These are phyloP conservation scores for Caenorhabditis imperialis DNA, from an alignment of 2,888 invertebrate genomes.

Conservation along the genomic window DNA sequence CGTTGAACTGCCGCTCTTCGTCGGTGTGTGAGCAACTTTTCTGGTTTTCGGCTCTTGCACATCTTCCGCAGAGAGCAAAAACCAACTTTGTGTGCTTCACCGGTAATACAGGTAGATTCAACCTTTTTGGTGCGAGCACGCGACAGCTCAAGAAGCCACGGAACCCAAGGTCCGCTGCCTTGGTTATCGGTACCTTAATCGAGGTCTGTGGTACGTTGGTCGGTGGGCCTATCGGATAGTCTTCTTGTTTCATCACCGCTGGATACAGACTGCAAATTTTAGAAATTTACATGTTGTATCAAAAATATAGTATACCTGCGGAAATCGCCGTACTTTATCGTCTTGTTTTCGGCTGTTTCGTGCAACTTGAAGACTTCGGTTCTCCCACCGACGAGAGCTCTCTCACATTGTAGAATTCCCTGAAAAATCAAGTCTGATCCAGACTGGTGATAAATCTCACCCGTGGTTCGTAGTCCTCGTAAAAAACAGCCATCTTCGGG, in stretches of 20 bases:
- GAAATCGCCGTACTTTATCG: background rate
- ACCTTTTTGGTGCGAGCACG: background rate
- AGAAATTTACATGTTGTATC: no score
- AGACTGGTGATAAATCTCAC: background rate
- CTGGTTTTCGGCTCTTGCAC: background rate
- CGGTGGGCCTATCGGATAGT: slow-evolving; percentile 11
- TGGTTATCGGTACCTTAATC: background rate
- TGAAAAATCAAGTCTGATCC: background rate
- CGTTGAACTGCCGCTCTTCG: background rate
- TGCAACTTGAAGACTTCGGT: slow-evolving; percentile 18
- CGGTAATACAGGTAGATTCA: background rate
- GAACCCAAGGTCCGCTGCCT: background rate
- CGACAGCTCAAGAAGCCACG: background rate
- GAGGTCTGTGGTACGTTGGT: background rate
- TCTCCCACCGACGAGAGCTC: slow-evolving; percentile 15
- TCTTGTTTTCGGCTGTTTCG: background rate
- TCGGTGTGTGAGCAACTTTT: background rate
- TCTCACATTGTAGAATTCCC: slow-evolving; percentile 20
- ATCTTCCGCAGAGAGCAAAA: background rate
- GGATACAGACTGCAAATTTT: slow-evolving; percentile 17
- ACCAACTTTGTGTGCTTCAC: background rate
- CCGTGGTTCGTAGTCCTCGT: slow-evolving; percentile 3
- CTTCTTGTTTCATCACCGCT: slow-evolving; percentile 13
- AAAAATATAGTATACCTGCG: no score
- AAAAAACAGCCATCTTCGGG: slow-evolving; percentile 10